Base-by-base conservation (phyloP, 2,797 vertebrate species). In the Rhinatrema bivittatum region DNA sequence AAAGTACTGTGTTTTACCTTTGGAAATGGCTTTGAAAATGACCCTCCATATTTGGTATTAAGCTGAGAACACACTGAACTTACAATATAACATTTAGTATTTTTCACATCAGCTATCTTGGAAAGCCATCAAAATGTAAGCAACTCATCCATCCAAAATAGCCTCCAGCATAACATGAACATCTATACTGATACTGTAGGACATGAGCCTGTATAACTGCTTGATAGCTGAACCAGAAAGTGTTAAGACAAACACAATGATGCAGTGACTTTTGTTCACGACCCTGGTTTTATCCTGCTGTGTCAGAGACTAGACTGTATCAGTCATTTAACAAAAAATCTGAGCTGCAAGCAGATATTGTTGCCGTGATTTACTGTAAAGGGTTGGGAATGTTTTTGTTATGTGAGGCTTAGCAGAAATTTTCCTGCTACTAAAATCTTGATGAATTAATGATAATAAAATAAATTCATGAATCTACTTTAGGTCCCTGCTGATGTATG, bases 381-480 rank as follows among this genome's bases (percentile, higher is more conserved):
- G 31, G 17, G 3, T 38, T 19, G 24, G 56, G 55, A 36, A 20
- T 30, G 39, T 36, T 60, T 29, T 41, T 39, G 31, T 23, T 39
- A 7, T 15, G 10, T 35, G 33, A 15, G 10, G 6, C 9, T 34
- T 39, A 42, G 46, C 36, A 20, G 38, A 44, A 37, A 47, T 38
- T 57, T 36, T 7, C 28, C 36, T 30, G 3, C 41, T 36, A 32
- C 10, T 53, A 39, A 47, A 52, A 43, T 62, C 1, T 51, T 68
- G 39, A 35, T 59, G 18, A 22, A 51, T 62, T 61, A 63, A 60
- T 50, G 46, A 32, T 33, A 29, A 25, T 54, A 41, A 15, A 20
- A 35, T 37, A 6, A 42, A 52, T 58, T 52, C 43, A 44, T 56
- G 30, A 68, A 44, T 50, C 12, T 46, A 13, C 20, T 28, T 35